Percentiles rank a stretch among this genome's conserved stretches.
phyloP scores from a whole-genome alignment of 2,797 vertebrate genomes.

The Cuculus canorus region DNA sequence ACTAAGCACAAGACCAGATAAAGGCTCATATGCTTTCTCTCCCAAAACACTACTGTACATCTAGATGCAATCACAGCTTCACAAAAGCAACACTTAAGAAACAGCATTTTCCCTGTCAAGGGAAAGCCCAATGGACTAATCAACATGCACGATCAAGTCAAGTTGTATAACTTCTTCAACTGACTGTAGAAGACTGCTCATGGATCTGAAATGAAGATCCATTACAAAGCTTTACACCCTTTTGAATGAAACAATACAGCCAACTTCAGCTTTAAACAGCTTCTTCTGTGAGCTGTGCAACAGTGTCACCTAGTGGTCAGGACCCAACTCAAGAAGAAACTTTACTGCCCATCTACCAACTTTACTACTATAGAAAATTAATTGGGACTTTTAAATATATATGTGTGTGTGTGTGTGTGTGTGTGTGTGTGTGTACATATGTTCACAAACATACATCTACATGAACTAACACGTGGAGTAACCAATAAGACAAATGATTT shows the following conservation, averaged over 20 bases:
- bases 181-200: not conserved
- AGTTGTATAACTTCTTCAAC: not conserved
- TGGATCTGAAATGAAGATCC: not conserved
- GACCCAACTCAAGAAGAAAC: not conserved
- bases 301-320: conserved; percentile 49
- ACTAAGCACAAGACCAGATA: not conserved
- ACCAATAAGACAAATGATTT: not conserved
- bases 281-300: conserved; percentile 34
- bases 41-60: not conserved
- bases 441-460: fast-evolving
- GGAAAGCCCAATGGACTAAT: not conserved
- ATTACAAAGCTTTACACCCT: not conserved
- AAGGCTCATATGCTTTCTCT: not conserved
- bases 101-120: not conserved
- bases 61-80: not conserved
- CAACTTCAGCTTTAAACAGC: not conserved
- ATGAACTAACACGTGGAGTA: not conserved
- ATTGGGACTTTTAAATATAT: not conserved
- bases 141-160: not conserved
- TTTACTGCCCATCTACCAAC: not conserved
- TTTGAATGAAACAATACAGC: not conserved
- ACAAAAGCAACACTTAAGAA: not conserved
- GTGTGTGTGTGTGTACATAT: fast-evolving
- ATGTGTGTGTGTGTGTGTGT: fast-evolving
- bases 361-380: not conserved